Conservation (phyloP, 2,797 vertebrate species). For the Saxicola maurus region DNA sequence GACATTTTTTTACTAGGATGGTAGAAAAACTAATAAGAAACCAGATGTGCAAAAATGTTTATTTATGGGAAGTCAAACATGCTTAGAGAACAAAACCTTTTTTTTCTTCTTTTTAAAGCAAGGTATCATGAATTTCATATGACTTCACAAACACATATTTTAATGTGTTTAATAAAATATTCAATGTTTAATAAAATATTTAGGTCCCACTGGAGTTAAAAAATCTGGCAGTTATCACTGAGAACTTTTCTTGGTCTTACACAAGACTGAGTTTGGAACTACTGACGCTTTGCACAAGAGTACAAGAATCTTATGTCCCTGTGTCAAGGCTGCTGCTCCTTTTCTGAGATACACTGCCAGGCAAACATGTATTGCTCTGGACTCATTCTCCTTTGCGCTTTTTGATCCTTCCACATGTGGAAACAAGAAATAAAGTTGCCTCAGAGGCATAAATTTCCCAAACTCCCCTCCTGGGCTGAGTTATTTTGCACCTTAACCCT, state of each 20-base stretch:
- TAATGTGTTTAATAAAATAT: background rate
- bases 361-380: background rate
- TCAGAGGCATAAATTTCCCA: background rate
- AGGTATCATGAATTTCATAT: background rate
- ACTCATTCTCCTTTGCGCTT: rapidly evolving
- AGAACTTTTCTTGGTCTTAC: background rate
- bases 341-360: background rate
- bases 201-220: background rate
- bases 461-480: background rate
- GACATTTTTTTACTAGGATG: background rate
- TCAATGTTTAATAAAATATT: background rate
- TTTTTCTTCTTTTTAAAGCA: background rate
- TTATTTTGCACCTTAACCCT: background rate
- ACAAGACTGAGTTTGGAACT: background rate
- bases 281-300: background rate
- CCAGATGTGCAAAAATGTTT: background rate
- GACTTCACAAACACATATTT: background rate
- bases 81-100: background rate
- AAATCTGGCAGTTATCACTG: background rate
- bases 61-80: background rate
- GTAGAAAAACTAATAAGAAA: conserved; percentile 24
- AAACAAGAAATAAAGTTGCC: background rate
- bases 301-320: background rate
- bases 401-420: background rate
- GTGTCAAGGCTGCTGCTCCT: background rate